A percentile compares a stretch with the other conserved stretches of the same genome.
Conservation (phyloP, 2,797 vertebrate genomes). For the Limnodromus scolopaceus region DNA sequence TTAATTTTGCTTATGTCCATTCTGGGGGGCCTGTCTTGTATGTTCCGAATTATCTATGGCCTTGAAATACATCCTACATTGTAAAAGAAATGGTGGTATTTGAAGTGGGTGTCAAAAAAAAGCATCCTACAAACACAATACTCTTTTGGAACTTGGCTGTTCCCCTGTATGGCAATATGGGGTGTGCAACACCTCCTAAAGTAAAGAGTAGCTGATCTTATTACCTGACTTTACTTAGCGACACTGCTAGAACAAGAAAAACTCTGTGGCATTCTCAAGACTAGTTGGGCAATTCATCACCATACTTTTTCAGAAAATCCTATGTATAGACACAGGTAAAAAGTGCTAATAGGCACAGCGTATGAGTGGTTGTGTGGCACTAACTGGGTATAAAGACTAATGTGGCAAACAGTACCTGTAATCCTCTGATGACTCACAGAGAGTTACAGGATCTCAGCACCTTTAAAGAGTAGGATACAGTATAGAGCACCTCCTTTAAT, state of each 20-base stretch:
- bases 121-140: background rate
- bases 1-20: background rate
- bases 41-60: background rate
- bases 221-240: background rate
- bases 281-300: background rate
- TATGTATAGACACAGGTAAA: background rate
- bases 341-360: background rate
- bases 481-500: background rate
- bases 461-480: background rate
- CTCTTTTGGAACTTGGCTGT: background rate
- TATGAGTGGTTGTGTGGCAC: background rate
- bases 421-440: background rate
- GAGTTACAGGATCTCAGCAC: background rate
- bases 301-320: background rate
- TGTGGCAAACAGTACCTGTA: background rate
- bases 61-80: background rate
- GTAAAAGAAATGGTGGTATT: background rate
- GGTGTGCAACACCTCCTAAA: background rate
- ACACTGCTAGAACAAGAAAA: background rate
- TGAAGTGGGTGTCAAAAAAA: background rate
- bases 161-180: background rate
- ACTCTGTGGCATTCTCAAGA: background rate
- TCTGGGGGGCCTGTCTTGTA: background rate
- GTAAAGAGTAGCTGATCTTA: background rate
- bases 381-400: background rate